Conservation (phyloP, 37 sponge, comb jelly and placozoan species). For the Crambe crambe region DNA sequence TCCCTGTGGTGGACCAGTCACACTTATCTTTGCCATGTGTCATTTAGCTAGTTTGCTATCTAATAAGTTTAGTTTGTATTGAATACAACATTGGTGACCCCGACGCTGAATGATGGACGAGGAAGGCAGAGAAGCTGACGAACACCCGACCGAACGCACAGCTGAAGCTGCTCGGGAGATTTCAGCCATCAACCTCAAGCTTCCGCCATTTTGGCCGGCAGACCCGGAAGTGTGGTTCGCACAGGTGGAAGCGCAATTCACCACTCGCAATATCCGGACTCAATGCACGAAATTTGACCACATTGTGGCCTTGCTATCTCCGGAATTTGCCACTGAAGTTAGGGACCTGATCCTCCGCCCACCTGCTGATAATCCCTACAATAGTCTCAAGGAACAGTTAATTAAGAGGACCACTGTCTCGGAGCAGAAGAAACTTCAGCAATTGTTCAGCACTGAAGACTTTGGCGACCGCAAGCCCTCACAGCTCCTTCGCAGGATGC, state of each 20-base stretch:
- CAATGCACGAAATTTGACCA: slow-evolving; percentile 53
- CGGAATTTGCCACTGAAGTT: slow-evolving; percentile 59
- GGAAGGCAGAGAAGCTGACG: neutral
- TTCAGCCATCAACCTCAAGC: slow-evolving; percentile 44
- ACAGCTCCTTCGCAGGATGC: slow-evolving; percentile 58
- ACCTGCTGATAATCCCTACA: slow-evolving; percentile 36
- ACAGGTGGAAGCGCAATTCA: slow-evolving; percentile 72
- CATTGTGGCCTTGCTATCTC: slow-evolving; percentile 39
- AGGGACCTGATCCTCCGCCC: slow-evolving; percentile 48
- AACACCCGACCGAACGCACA: neutral
- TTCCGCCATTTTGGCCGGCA: slow-evolving; percentile 73
- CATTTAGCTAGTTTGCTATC: neutral
- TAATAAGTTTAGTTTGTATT: neutral
- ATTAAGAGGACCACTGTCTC: slow-evolving; percentile 51
- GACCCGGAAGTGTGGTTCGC: slow-evolving; percentile 65
- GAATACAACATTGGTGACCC: slow-evolving; percentile 42
- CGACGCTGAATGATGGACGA: neutral
- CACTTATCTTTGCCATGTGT: neutral
- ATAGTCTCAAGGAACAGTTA: slow-evolving; percentile 36
- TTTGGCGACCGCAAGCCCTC: slow-evolving; percentile 63
- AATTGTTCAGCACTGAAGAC: slow-evolving; percentile 48
- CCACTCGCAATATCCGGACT: slow-evolving; percentile 38
- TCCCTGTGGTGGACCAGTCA: no score
- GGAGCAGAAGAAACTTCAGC: slow-evolving; percentile 43
- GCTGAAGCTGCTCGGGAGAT: slow-evolving; percentile 5